Evolutionary conservation across 1,140 invertebrate genomes (phyloP).

Genomic region (Eueides isabella): DNA sequence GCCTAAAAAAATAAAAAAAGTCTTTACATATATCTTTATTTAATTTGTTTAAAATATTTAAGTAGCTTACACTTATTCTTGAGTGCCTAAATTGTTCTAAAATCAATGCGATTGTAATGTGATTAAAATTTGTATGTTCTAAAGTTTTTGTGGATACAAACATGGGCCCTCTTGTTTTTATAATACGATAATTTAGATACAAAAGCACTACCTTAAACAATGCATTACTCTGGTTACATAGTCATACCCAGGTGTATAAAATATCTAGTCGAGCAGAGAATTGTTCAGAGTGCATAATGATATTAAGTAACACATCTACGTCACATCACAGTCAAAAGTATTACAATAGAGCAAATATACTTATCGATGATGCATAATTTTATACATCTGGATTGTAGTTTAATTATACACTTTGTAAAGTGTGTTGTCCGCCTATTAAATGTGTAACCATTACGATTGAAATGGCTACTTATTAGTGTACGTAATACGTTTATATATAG

Average conservation of each 20-base stretch:
- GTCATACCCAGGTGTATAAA: constrained; percentile 41
- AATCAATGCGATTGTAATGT: neutral
- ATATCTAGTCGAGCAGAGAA: constrained; percentile 26
- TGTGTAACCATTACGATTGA: constrained; percentile 76
- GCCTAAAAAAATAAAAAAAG: constrained; percentile 23
- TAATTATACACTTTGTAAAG: constrained; percentile 80
- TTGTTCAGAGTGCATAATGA: constrained; percentile 8
- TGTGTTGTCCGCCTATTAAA: constrained; percentile 80
- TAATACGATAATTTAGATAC: constrained; percentile 35
- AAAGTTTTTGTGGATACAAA: constrained; percentile 27
- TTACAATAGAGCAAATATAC: constrained; percentile 58
- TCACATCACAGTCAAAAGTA: constrained; percentile 63
- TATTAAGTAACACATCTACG: constrained; percentile 45
- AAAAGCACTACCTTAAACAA: constrained; percentile 31
- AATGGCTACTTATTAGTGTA: constrained; percentile 78
- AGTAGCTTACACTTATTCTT: neutral
- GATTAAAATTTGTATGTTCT: constrained; percentile 20
- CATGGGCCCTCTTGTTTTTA: constrained; percentile 37
- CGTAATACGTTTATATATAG: constrained; percentile 72
- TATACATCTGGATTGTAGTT: constrained; percentile 79
- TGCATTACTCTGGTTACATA: constrained; percentile 41
- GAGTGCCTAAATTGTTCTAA: constrained; percentile 11
- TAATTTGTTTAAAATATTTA: neutral
- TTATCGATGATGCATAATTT: constrained; percentile 77
- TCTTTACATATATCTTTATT: constrained; percentile 43